These are phyloP conservation scores for Ataeniobius toweri DNA, from an alignment of 2,797 vertebrate genomes.

Conservation along the genomic window DNA sequence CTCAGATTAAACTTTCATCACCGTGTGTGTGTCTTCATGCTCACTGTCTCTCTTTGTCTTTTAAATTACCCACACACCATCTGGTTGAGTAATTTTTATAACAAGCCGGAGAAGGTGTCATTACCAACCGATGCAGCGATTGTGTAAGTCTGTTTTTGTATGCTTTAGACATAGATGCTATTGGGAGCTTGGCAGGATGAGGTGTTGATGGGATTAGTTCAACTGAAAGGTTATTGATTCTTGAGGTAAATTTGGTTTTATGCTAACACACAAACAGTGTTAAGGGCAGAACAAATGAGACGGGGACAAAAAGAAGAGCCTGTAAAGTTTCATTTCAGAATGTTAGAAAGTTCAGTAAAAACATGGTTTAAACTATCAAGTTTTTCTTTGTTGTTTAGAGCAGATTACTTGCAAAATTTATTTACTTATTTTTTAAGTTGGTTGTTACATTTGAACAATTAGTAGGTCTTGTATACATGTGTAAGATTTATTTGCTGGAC, in stretches of 20 bases:
- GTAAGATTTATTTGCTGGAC: background rate
- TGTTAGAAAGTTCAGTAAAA: background rate
- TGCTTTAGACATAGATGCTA: slow-evolving; percentile 20
- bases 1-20: slow-evolving; percentile 12
- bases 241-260: slow-evolving; percentile 2
- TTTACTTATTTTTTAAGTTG: too few relatives aligned
- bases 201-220: slow-evolving; percentile 7
- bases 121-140: slow-evolving; percentile 32
- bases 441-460: background rate
- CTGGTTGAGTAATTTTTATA: slow-evolving; percentile 59
- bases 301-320: background rate
- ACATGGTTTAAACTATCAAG: background rate
- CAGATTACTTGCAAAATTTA: background rate
- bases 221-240: slow-evolving; percentile 7
- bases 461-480: background rate
- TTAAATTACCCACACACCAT: slow-evolving; percentile 62
- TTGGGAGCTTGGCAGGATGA: slow-evolving; percentile 8
- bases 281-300: background rate
- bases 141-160: slow-evolving; percentile 16
- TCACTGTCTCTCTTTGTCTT: slow-evolving; percentile 38
- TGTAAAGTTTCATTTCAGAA: background rate
- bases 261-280: background rate
- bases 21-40: slow-evolving; percentile 13
- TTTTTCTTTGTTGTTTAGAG: background rate
- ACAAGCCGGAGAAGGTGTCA: slow-evolving; percentile 53